These are phyloP conservation scores for Mythimna vitellina DNA, from an alignment of 2,888 invertebrate species.

Conservation along the genomic window DNA sequence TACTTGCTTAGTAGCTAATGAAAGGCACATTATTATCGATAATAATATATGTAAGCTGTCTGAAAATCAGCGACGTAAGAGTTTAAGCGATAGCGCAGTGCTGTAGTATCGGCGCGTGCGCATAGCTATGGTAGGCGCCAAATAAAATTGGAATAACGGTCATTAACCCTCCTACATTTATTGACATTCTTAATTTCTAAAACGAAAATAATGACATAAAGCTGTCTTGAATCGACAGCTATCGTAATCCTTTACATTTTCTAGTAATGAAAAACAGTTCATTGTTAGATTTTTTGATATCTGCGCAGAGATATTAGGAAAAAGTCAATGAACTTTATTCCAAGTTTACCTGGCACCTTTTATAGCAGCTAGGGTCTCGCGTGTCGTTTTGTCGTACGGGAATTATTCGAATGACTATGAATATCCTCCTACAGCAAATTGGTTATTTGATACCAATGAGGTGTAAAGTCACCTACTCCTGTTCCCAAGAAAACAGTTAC, in stretches of 20 bases:
- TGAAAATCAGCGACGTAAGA: slow-evolving; percentile 43
- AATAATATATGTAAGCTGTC: slow-evolving; percentile 50
- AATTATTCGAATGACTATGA: slow-evolving; percentile 50
- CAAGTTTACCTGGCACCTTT: no score
- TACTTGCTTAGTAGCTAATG: slow-evolving; percentile 74
- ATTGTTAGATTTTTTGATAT: no score
- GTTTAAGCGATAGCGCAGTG: slow-evolving; percentile 13
- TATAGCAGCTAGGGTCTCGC: neutral
- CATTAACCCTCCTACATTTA: no score
- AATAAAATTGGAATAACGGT: no score
- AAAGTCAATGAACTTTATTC: no score
- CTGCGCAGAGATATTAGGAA: no score
- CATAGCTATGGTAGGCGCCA: neutral
- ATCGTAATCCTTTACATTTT: no score
- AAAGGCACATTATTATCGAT: slow-evolving; percentile 78
- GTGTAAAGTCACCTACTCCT: slow-evolving; percentile 37
- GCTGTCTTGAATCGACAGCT: no score
- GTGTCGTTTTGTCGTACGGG: slow-evolving; percentile 10
- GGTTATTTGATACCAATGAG: slow-evolving; percentile 45
- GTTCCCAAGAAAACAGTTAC: slow-evolving; percentile 35
- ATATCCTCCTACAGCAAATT: slow-evolving; percentile 33
- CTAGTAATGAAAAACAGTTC: no score
- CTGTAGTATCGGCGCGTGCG: slow-evolving; percentile 11
- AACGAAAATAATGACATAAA: no score
- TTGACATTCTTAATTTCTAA: no score